Percentiles rank a stretch among this genome's conserved stretches.
Evolutionary conservation across 2,797 vertebrate genomes (phyloP).

Genomic region (Diplodus sargus): DNA sequence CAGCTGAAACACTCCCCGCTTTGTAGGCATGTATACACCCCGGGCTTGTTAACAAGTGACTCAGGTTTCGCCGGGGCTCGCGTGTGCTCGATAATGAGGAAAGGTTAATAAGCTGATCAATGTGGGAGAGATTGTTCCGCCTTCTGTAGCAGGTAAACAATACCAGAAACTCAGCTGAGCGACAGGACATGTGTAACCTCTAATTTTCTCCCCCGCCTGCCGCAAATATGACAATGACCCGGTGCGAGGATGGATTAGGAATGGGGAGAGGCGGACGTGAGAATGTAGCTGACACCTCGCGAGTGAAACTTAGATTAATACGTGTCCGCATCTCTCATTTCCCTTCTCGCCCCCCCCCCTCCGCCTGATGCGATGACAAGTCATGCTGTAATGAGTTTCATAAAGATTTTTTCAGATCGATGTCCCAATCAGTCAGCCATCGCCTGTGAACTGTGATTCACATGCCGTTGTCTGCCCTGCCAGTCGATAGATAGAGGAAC

Average conservation of each 20-base stretch:
- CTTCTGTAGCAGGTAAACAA: conserved; percentile 50
- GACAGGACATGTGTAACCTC: conserved; percentile 30
- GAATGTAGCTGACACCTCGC: conserved; percentile 47
- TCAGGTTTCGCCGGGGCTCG: conserved; percentile 49
- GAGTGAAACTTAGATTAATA: conserved; percentile 70
- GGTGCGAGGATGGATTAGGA: conserved; percentile 40
- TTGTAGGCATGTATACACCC: conserved; percentile 38
- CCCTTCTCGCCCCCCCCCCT: background rate
- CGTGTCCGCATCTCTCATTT: conserved; percentile 50
- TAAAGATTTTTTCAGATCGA: conserved; percentile 87
- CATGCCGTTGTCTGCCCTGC: conserved; percentile 70
- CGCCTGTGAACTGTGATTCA: conserved; percentile 81
- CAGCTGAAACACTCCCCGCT: conserved; percentile 20
- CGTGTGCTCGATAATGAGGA: conserved; percentile 64
- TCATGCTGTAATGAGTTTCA: conserved; percentile 84
- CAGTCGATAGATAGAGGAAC: conserved; percentile 77
- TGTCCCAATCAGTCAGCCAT: conserved; percentile 82
- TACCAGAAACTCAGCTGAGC: conserved; percentile 19
- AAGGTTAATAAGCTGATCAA: conserved; percentile 80
- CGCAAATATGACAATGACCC: conserved; percentile 17
- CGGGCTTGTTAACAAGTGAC: conserved; percentile 71
- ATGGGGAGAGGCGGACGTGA: conserved; percentile 7
- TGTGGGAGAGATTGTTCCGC: conserved; percentile 49
- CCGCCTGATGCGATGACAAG: conserved; percentile 74
- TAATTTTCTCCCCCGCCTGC: conserved; percentile 23